Base-by-base conservation (phyloP, 2,113 vertebrate genomes). In the Eclectus roratus region DNA sequence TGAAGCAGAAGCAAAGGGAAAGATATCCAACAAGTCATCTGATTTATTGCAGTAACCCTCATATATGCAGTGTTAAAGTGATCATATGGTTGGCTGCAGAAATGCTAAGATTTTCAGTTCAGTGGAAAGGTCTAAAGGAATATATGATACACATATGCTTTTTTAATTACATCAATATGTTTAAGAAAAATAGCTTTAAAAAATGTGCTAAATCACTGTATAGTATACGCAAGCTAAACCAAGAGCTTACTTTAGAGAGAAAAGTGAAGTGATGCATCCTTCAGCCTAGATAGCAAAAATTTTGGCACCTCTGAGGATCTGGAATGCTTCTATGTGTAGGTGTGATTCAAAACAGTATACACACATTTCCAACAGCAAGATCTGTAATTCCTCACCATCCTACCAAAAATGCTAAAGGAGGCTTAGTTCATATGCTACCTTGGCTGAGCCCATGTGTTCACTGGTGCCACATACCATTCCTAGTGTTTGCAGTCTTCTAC, bases 281-380 rank as follows among this genome's bases (percentile, higher is more conserved):
- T 43, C 37, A 79, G 53, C 37, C 70, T 60, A 64, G 77, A 94
- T 74, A 87, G 71, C 81, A 86, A 76, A 89, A 91, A 21, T 55
- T 92, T 91, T 97, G 89, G 96, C 92, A 97, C 12, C 50, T 88
- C 60, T 94, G 61, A 94, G 61, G 43, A 87, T 94, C 90, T 89
- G 97, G 88, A 97, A 92, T 90, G 93, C 25, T 18, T 97, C 92
- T 93, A 72, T 95, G 91, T 7, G 16, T 96, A 96, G 79, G 80
- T 97, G 93, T 39, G 77, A 97, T 95, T 95, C 90, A 79, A 97
- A 85, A 89, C 97, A 95, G 90, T 96, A 88, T 92, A 71, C 70
- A 81, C 50, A 91, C 80, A 90, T 44, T 94, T 97, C 85, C 92
- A 97, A 91, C 96, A 97, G 85, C 86, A 80, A 95, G 68, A 68